Percentiles rank a stretch among this genome's conserved stretches.
Conservation (phyloP, 2,888 invertebrate genomes). For the Tenthredo amoena region DNA sequence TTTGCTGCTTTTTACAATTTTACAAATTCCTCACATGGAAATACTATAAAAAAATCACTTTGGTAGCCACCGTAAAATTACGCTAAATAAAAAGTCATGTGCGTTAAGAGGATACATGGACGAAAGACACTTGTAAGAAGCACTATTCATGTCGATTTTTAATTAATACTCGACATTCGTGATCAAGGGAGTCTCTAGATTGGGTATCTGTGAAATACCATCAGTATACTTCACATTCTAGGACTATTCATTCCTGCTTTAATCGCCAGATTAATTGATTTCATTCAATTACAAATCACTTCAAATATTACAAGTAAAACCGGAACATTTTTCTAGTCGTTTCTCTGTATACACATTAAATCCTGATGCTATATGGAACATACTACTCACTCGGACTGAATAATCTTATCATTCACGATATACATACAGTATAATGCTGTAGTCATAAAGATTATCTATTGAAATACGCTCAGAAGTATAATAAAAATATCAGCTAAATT, state of each 20-base stretch:
- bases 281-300: background rate
- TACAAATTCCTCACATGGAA: constrained; percentile 15
- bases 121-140: constrained; percentile 14
- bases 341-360: background rate
- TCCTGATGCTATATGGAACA: background rate
- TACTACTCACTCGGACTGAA: background rate
- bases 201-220: background rate
- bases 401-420: background rate
- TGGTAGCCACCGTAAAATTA: background rate
- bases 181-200: background rate
- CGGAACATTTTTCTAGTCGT: background rate
- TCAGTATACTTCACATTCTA: background rate
- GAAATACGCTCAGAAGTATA: constrained; percentile 21
- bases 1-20: constrained; percentile 35
- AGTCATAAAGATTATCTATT: background rate
- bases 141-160: background rate
- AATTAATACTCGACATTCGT: background rate
- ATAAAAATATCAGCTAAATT: constrained; percentile 27
- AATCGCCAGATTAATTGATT: background rate
- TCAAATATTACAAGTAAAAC: background rate
- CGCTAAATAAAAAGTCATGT: constrained; percentile 34
- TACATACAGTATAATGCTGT: background rate
- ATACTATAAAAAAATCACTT: constrained; percentile 8
- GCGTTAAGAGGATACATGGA: background rate
- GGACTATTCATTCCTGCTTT: background rate